Evolutionary conservation across 2,888 invertebrate species (phyloP), one percentile per base, ranked within the genome.

Genomic region (Baccha elongata): DNA sequence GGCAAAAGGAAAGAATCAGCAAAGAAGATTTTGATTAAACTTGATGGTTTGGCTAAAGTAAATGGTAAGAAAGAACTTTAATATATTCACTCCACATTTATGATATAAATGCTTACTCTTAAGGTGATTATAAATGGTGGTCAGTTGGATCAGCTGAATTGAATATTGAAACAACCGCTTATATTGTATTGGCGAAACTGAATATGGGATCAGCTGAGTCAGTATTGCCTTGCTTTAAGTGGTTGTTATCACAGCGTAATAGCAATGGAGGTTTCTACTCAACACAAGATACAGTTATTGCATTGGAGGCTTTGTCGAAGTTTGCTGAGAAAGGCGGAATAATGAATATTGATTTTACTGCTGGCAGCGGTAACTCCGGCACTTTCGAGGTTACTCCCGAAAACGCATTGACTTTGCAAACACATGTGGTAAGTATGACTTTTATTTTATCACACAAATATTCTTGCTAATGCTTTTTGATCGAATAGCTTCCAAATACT

Each of bases 111-210:
- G 8, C 6, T 35, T 11, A 35, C 1, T 23, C 83, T 13, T 91
- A 92, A 62, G 92, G 86, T 1, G 95, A 94, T 64, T 92, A 93
- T 86, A 94, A 94, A 86, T 97, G 96, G 94, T 98, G 98, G 98
- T 93, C 94, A 46, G 94, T 89, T 11, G 90, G 93, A 79, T 94
- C 96, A 0, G 92, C 93, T 76, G 94, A 95, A 42, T 93, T 95
- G 0, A 89, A 90, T 86, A 91, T 98, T 3, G 96, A 97, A 89
- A 96, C 97, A 86, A 98, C 98, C 0, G 94, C 98, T 0, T 99
- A 98, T 90, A 96, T 95, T 0, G 91, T 99, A 69, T 91, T 97
- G 68, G 94, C 96, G 0, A 87, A 94, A 11, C 92, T 92, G 68
- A 90, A 90, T 3, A 91, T 91, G 73, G 85, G 85, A 58, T 21